These are phyloP conservation scores for Colossoma macropomum DNA, from an alignment of 2,113 vertebrate genomes.

Conservation along the genomic window DNA sequence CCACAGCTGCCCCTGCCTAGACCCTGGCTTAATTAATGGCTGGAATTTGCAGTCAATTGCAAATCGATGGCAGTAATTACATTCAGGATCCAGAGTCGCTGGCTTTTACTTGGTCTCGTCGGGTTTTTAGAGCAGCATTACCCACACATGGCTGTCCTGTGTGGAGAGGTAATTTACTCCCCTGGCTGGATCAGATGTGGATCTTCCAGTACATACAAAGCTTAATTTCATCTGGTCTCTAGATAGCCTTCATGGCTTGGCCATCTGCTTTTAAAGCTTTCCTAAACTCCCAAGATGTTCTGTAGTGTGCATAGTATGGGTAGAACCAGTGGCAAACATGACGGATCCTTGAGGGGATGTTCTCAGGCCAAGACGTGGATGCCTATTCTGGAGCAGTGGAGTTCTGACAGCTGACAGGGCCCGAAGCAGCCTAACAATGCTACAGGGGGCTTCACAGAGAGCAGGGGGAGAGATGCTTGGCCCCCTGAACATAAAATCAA, in stretches of 20 bases:
- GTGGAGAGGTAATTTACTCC: conserved; percentile 14
- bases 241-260: not conserved
- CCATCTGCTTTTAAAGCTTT: conserved; percentile 29
- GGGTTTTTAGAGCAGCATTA: conserved; percentile 8
- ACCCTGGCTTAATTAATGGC: conserved; percentile 55
- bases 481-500: conserved; percentile 24
- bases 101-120: conserved; percentile 34
- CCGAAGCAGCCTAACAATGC: conserved; percentile 17
- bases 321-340: conserved; percentile 26
- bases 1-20: conserved; percentile 18
- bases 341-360: not conserved
- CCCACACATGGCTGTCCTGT: conserved; percentile 15
- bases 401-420: conserved; percentile 30
- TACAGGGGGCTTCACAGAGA: not conserved
- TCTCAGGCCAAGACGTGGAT: conserved; percentile 5
- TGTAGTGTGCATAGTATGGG: not conserved
- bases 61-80: conserved; percentile 60
- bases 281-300: not conserved
- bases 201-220: not conserved
- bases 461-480: conserved; percentile 18
- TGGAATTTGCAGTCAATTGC: conserved; percentile 55
- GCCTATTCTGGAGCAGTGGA: conserved; percentile 15
- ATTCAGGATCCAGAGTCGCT: conserved; percentile 44
- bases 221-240: conserved; percentile 8
- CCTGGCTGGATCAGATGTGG: not conserved